A percentile compares a stretch with the other conserved stretches of the same genome.
Conservation (phyloP, 2,113 vertebrate genomes). For the Fulmarus glacialis region DNA sequence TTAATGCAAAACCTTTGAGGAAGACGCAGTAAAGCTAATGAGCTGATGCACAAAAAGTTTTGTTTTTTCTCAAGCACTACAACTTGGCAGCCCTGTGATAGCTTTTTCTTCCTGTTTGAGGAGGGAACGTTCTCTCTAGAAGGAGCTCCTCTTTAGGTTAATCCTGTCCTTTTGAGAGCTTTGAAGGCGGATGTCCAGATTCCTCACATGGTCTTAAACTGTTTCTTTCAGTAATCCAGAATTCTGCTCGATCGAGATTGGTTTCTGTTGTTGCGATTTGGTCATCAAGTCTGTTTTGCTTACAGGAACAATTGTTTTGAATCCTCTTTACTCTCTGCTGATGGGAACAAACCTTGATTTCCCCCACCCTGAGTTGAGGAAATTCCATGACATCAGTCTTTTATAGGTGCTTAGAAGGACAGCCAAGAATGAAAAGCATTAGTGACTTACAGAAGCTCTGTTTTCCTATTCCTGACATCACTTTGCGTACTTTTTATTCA, state of each 20-base stretch:
- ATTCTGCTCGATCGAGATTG: background rate
- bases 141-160: background rate
- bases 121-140: background rate
- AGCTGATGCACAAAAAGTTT: background rate
- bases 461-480: background rate
- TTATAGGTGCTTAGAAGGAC: background rate
- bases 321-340: background rate
- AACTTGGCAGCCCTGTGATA: background rate
- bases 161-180: background rate
- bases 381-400: background rate
- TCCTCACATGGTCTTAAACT: background rate
- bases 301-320: background rate
- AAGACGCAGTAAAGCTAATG: background rate
- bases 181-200: background rate
- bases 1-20: background rate
- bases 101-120: background rate
- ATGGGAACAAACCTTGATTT: background rate
- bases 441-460: background rate
- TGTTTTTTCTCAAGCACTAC: background rate
- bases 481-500: background rate
- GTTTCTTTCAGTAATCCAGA: background rate
- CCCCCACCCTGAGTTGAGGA: fast-evolving
- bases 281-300: background rate
- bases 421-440: background rate
- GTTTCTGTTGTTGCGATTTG: background rate